Evolutionary conservation across 2,113 vertebrate species (phyloP), one percentile per base, ranked within the genome.

Genomic region (Myanophis thanlyinensis): DNA sequence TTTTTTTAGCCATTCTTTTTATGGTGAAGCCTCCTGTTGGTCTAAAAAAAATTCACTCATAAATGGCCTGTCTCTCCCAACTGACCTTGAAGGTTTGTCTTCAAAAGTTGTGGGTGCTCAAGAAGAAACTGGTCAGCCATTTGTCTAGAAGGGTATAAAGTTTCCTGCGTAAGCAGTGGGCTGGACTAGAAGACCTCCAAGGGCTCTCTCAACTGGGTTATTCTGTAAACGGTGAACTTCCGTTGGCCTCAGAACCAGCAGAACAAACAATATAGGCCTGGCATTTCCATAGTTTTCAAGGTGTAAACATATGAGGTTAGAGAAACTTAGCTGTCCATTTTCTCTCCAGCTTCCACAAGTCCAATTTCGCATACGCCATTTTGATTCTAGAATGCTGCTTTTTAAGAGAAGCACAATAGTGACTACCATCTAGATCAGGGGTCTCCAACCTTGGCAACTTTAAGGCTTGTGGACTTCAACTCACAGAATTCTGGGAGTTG

Each of bases 181-280:
- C 3, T 20, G 18, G 52, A 22, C 52, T 53, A 5, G 5, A 22
- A 53, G 5, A 53, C 52, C 52, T 53, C 20, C 18, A 22, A 53
- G 18, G 18, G 20, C 52, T 20, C 4, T 53, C 22, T 13, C 54
- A 54, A 56, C 54, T 56, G 7, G 9, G 7, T 10, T 56, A 27
- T 10, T 27, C 54, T 56, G 54, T 56, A 5, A 53, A 53, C 52
- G 5, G 11, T 53, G 25, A 56, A 56, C 54, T 27, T 56, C 54
- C 27, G 23, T 56, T 95, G 89, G 91, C 93, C 90, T 90, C 85
- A 84, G 85, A 56, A 87, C 87, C 52, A 85, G 89, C 91, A 86
- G 92, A 92, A 94, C 95, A 92, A 92, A 94, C 94, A 92, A 30
- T 94, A 94, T 93, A 87, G 87, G 93, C 95, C 95, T 95, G 94